Evolutionary conservation across 2,113 vertebrate genomes (phyloP), one percentile per base, ranked within the genome.

Genomic region (Strix uralensis): DNA sequence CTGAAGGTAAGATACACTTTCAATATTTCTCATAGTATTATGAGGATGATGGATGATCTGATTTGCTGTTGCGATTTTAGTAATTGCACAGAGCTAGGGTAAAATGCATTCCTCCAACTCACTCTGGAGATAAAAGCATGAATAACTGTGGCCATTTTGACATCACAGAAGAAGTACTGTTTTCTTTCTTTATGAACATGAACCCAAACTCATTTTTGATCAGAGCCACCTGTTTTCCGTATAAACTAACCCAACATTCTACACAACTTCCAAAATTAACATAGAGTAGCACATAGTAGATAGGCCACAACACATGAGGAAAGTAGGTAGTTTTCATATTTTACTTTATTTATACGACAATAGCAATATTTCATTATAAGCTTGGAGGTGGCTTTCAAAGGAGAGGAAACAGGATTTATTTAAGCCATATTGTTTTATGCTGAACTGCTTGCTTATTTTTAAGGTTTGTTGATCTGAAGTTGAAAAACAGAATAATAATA

Each of bases 41-140:
- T 40, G 44, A 75, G 23, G 27, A 58, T 93, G 81, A 95, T 86
- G 40, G 78, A 91, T 67, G 46, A 71, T 26, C 11, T 62, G 29
- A 81, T 95, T 74, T 82, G 47, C 38, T 85, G 26, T 34, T 93
- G 70, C 44, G 75, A 3, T 92, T 88, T 93, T 69, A 80, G 49
- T 52, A 90, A 88, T 82, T 88, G 8, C 34, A 47, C 13, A 57
- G 34, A 72, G 40, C 61, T 34, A 47, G 44, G 7, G 52, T 61
- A 90, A 96, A 95, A 93, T 82, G 34, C 51, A 15, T 86, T 87
- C 29, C n/a, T 65, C 70, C 93, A 85, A 67, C 29, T 93, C 74
- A 57, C 7, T 74, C 57, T 67, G 58, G 63, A 90, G 55, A 72
- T 9, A 55, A 74, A 72, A 32, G 10, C 11, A 44, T 61, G 78